Evolutionary conservation across 2,113 vertebrate genomes (phyloP).

Genomic region (Zosterops hypoxanthus): DNA sequence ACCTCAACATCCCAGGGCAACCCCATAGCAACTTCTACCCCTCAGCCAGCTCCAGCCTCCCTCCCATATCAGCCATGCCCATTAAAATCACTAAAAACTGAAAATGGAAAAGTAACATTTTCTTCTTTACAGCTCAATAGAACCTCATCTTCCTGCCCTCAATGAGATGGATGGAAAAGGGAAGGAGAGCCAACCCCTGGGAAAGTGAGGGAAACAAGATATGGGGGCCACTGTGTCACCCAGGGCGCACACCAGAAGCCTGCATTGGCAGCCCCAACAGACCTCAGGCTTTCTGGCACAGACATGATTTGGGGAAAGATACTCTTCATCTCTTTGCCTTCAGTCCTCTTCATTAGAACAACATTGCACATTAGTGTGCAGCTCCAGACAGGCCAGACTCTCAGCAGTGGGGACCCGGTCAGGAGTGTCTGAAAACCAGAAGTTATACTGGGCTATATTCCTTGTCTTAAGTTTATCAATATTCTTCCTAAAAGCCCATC

Average conservation of each 20-base stretch:
- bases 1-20: background rate
- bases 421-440: background rate
- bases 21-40: background rate
- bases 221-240: background rate
- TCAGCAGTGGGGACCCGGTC: background rate
- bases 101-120: background rate
- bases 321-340: background rate
- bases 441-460: background rate
- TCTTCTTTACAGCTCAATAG: background rate
- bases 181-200: background rate
- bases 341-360: background rate
- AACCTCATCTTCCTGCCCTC: background rate
- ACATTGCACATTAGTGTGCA: accelerated
- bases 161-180: background rate
- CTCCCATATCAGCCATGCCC: background rate
- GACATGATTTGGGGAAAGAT: background rate
- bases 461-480: background rate
- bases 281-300: background rate
- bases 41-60: background rate
- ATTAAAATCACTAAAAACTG: background rate
- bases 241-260: background rate
- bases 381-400: background rate
- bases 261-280: too few relatives aligned
- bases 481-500: background rate
- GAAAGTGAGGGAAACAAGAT: background rate